Conservation (phyloP, 2,797 vertebrate species). For the Sebastes jordani region DNA sequence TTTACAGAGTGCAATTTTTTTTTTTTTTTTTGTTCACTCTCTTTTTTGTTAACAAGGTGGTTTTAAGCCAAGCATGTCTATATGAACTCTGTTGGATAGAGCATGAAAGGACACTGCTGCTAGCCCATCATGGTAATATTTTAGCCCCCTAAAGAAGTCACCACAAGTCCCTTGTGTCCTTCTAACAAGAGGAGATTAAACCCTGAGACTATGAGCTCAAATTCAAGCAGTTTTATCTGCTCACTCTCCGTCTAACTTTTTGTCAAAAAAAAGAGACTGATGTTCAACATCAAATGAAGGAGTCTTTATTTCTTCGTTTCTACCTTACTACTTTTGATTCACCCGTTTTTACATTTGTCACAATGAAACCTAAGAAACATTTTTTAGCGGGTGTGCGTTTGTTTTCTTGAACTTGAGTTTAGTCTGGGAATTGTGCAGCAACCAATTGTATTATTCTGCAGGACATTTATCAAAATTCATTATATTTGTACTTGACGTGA, state of each 20-base stretch:
- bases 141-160: conserved; percentile 89
- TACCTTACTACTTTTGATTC: not conserved
- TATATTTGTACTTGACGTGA: not conserved
- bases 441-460: not conserved
- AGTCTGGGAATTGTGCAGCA: not conserved
- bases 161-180: conserved; percentile 86
- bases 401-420: not conserved
- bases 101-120: conserved; percentile 87
- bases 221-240: conserved; percentile 45
- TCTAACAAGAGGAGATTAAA: conserved; percentile 75
- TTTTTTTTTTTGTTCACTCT: conserved; percentile 79
- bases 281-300: not conserved
- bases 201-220: conserved; percentile 49
- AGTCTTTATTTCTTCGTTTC: not conserved
- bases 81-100: conserved; percentile 95
- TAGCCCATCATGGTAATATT: conserved; percentile 89
- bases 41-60: conserved; percentile 96
- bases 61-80: conserved; percentile 95
- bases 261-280: not conserved
- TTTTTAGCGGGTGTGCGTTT: not conserved
- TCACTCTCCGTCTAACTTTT: conserved; percentile 59
- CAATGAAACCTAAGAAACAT: not conserved
- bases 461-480: not conserved
- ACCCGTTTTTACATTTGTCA: not conserved
- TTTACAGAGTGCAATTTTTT: conserved; percentile 87